Conservation (phyloP, 2,797 vertebrate species). For the Hyperoplus immaculatus region DNA sequence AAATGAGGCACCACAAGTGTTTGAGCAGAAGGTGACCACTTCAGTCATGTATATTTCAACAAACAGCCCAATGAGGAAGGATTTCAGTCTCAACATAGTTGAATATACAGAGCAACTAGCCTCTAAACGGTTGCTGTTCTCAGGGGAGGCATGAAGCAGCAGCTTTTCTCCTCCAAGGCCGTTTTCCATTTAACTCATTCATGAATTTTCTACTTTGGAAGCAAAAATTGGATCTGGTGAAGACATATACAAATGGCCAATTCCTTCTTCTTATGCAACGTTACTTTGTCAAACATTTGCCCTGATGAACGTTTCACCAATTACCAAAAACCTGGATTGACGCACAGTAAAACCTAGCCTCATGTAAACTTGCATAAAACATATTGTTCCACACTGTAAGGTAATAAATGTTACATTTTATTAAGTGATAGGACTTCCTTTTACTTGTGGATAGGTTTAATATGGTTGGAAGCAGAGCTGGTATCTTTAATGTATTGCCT, state of each 20-base stretch:
- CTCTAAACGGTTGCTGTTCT: not conserved
- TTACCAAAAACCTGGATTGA: not conserved
- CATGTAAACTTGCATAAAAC: not conserved
- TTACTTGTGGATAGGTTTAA: not conserved
- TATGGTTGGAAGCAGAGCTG: not conserved
- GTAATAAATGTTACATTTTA: not conserved
- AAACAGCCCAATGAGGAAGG: not conserved
- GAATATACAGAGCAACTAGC: not conserved
- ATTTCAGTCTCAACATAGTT: not conserved
- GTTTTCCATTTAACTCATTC: conserved; percentile 21
- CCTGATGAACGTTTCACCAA: not conserved
- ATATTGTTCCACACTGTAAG: not conserved
- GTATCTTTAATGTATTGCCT: too few species aligned
- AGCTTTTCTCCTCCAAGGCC: not conserved
- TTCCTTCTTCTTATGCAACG: not conserved
- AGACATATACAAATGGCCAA: not conserved
- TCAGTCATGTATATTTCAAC: not conserved
- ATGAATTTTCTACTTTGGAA: conserved; percentile 7
- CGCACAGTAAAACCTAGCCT: not conserved
- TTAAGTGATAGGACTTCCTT: not conserved
- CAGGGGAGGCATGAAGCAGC: not conserved
- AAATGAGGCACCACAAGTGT: conserved; percentile 9
- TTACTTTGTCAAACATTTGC: conserved; percentile 5
- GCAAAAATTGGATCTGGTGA: not conserved
- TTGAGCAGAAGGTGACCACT: conserved; percentile 1